Evolutionary conservation across 2,888 invertebrate genomes (phyloP).

Genomic region (Lycocerus yunnanus): DNA sequence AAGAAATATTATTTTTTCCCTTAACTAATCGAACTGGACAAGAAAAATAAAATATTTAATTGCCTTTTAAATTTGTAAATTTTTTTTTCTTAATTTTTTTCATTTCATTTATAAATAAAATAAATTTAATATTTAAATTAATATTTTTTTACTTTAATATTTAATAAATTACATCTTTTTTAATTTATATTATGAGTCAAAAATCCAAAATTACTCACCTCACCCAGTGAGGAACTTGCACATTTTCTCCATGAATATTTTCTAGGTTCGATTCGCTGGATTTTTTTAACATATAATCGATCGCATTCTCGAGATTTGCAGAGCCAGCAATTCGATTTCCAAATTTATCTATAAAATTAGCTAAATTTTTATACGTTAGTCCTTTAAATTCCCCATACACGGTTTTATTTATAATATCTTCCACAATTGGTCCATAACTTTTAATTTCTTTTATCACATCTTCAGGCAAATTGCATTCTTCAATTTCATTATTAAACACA

Average conservation of each 20-base stretch:
- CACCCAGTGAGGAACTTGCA: conserved; percentile 63
- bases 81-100: too few relatives aligned
- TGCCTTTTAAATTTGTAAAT: too few relatives aligned
- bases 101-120: too few relatives aligned
- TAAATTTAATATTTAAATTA: too few relatives aligned
- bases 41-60: too few relatives aligned
- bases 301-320: conserved; percentile 59
- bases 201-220: conserved; percentile 46
- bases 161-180: too few relatives aligned
- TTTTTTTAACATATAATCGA: conserved; percentile 60
- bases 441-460: conserved; percentile 64
- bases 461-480: conserved; percentile 55
- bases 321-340: conserved; percentile 60
- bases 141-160: too few relatives aligned
- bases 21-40: too few relatives aligned
- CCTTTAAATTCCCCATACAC: conserved; percentile 45
- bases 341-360: conserved; percentile 58
- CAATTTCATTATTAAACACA: conserved; percentile 31
- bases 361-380: conserved; percentile 51
- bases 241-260: conserved; percentile 74
- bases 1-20: too few relatives aligned
- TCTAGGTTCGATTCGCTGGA: conserved; percentile 58
- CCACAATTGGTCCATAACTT: conserved; percentile 47
- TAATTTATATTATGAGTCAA: not conserved
- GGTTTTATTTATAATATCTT: conserved; percentile 44